Evolutionary conservation across 64 coral and sea anemone genomes (phyloP).

Genomic region (Anthopleura sola): DNA sequence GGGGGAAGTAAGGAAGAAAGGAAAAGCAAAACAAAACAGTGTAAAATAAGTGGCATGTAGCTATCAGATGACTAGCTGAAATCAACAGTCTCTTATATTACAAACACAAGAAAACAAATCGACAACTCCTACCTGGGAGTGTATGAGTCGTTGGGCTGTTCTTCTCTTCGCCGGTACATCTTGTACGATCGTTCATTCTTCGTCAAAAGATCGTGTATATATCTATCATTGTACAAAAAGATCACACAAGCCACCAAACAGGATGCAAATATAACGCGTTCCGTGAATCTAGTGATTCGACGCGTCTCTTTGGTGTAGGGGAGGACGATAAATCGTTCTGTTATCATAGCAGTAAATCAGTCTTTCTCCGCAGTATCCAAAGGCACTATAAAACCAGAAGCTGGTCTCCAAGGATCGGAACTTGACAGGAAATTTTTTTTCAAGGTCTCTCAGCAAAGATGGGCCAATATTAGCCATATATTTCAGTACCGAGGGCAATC

Average conservation of each 20-base stretch:
- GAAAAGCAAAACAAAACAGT: no score
- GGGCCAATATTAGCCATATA: no score
- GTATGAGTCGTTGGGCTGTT: neutral
- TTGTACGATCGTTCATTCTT: neutral
- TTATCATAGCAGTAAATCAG: neutral
- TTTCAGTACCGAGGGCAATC: no score
- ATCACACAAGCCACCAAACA: neutral
- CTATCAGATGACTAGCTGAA: neutral
- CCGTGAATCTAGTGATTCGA: neutral
- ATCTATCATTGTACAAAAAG: slow-evolving; percentile 9
- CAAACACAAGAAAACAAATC: neutral
- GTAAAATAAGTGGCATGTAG: neutral
- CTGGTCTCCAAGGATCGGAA: no score
- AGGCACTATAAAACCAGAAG: no score
- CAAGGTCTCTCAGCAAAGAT: no score
- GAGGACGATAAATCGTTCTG: slow-evolving; percentile 10
- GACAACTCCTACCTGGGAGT: neutral
- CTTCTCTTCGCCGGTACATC: neutral
- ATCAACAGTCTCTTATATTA: neutral
- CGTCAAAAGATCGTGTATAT: neutral
- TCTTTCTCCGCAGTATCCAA: no score
- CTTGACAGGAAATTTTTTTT: no score
- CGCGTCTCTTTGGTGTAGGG: neutral
- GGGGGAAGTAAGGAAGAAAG: no score
- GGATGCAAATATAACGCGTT: neutral